Evolutionary conservation across 2,113 vertebrate genomes (phyloP).

Genomic region (Pontoporia blainvillei): DNA sequence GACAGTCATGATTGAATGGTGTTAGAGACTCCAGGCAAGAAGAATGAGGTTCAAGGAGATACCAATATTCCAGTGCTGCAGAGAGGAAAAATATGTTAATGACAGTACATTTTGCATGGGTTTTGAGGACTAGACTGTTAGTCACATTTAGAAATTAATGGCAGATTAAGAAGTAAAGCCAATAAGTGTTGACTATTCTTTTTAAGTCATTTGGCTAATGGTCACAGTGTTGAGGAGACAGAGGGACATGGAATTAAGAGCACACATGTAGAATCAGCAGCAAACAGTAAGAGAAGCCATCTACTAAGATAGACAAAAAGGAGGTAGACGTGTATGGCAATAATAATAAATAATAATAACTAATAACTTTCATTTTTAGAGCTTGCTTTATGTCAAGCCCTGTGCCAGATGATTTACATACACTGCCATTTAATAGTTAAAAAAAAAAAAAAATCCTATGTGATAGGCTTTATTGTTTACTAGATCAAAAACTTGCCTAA

Average conservation of each 20-base stretch:
- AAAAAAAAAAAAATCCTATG: background rate
- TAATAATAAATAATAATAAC: background rate
- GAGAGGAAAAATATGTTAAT: background rate
- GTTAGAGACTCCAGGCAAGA: background rate
- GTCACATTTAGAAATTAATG: background rate
- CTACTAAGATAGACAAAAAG: background rate
- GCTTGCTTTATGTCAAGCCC: background rate
- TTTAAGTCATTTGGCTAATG: background rate
- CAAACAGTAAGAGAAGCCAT: background rate
- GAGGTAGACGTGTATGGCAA: background rate
- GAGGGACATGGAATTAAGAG: background rate
- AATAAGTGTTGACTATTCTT: background rate
- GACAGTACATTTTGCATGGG: background rate
- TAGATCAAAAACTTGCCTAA: background rate
- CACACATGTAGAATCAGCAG: background rate
- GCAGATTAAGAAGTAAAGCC: background rate
- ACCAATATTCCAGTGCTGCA: background rate
- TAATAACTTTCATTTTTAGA: background rate
- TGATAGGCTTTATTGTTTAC: background rate
- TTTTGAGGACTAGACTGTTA: background rate
- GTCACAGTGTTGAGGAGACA: background rate
- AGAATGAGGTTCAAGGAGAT: background rate
- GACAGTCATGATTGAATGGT: too few species aligned
- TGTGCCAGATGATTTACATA: background rate
- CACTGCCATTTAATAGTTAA: background rate